Base-by-base conservation (phyloP, 2,888 invertebrate genomes). In the Chymomyza amoena region DNA sequence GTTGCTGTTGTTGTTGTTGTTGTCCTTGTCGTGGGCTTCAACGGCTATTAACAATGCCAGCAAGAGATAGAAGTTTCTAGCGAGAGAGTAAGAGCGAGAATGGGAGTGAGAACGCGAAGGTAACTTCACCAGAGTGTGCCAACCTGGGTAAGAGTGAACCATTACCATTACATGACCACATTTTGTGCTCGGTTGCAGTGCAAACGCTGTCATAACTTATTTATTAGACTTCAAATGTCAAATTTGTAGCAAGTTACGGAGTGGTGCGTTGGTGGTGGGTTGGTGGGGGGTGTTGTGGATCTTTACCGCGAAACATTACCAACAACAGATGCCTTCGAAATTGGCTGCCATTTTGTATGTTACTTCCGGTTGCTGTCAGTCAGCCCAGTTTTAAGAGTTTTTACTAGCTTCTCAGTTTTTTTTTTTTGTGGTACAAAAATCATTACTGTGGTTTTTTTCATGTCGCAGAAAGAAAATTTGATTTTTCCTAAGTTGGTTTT, bases 201-300 rank as follows among this genome's bases (percentile, higher is more conserved):
- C 10, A 15, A 15, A 54, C 60, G 77, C 73, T 76, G 73, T 83
- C 75, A 86, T 84, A 86, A 86, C 73, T 83, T 82, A 86, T 86
- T 86, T 86, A 82, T 81, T 77, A 67, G 75, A 82, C 79, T 74
- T 82, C 79, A 83, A 84, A 86, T 82, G 86, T 86, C 86, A 84
- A 83, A 82, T 77, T 70, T 81, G 71, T 79, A 69, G 69, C 81
- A 76, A 62, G 63, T 63, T 25, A 32, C 13, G 1, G 32, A 25
- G 25, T 2, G 32, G 32, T 16, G 28, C 45, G 51, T 28, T 18
- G 32, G 32, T 52, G 64, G 7, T 2, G 20, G n/a, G 32, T 32
- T n/a, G 25, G 28, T 59, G 6, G 25, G 32, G 6, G 28, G 16
- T 9, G 25, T 0, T 13, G 32, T 32, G 32, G 25, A 4, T 13